Base-by-base conservation (phyloP, 2,797 vertebrate genomes). In the Agapornis canus region DNA sequence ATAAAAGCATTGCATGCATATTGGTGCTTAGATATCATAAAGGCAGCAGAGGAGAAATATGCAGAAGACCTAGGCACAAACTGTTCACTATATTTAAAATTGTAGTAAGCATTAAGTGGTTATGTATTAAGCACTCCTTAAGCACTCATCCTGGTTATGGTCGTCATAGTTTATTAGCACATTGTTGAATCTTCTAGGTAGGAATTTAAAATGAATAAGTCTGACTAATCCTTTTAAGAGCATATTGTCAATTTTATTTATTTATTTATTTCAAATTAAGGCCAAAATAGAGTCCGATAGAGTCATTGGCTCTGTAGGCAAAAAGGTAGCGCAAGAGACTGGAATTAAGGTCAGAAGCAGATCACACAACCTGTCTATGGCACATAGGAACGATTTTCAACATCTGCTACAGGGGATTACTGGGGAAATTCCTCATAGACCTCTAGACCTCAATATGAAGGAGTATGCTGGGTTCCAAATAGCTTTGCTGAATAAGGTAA, bases 401-500 rank as follows among this genome's bases (percentile, higher is more conserved):
- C 99, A 99, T 76, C 98, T 99, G 97, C 98, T 99, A 93, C 99
- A 99, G 97, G 98, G 98, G 93, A 98, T 99, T 93, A 98, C 98
- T 15, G 99, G 98, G 73, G 99, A 99, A 69, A 96, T 97, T 86
- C 98, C 98, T 29, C 92, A 97, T 79, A 97, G 98, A 92, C 98
- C 98, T 73, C 83, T 98, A 92, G 99, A 99, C 97, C 98, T 99
- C 97, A 99, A 98, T 97, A 97, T 98, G 96, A 99, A 99, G 97
- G 99, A 99, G 97, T 99, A 99, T 94, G 98, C 99, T 95, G 99
- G 99, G 60, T 99, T 99, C 96, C 99, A 99, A 76, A 98, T 99
- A 96, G 98, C 98, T 59, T 98, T 99, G 93, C 98, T 99, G 95
- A 99, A 98, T 98, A 99, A 99, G 98, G 99, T 99, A 98, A 97